A percentile compares a stretch with the other conserved stretches of the same genome.
phyloP scores from a whole-genome alignment of 2,113 vertebrate genomes.

The Panthera tigris region DNA sequence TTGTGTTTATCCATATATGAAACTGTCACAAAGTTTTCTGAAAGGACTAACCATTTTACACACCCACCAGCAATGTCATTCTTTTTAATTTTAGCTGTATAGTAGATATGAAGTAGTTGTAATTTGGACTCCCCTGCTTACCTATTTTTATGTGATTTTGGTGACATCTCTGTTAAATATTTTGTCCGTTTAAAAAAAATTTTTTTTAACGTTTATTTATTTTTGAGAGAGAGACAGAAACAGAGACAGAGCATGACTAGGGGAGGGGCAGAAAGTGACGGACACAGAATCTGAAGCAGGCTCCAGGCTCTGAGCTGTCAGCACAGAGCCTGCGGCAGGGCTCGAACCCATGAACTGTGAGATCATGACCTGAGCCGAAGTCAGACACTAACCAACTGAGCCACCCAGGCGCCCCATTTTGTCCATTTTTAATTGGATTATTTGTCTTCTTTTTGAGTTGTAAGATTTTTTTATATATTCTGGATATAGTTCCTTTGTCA shows the following conservation, averaged over 20 bases:
- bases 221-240: too few relatives aligned
- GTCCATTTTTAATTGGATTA: background rate
- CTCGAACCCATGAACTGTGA: too few relatives aligned
- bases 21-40: background rate
- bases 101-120: background rate
- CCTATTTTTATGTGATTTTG: background rate
- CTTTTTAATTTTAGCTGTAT: background rate
- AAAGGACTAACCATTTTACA: background rate
- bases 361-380: too few relatives aligned
- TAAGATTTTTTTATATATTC: background rate
- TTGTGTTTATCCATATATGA: background rate
- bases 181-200: background rate
- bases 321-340: too few relatives aligned
- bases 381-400: too few relatives aligned
- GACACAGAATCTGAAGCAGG: too few relatives aligned
- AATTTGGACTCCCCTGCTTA: background rate
- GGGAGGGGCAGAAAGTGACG: too few relatives aligned
- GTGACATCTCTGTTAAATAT: background rate
- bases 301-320: too few relatives aligned
- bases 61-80: background rate
- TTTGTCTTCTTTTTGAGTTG: background rate
- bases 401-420: background rate
- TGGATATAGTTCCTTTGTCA: background rate
- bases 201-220: too few relatives aligned
- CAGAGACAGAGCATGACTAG: too few relatives aligned